Evolutionary conservation across 2,113 vertebrate species (phyloP).

Genomic region (Microcebus murinus): DNA sequence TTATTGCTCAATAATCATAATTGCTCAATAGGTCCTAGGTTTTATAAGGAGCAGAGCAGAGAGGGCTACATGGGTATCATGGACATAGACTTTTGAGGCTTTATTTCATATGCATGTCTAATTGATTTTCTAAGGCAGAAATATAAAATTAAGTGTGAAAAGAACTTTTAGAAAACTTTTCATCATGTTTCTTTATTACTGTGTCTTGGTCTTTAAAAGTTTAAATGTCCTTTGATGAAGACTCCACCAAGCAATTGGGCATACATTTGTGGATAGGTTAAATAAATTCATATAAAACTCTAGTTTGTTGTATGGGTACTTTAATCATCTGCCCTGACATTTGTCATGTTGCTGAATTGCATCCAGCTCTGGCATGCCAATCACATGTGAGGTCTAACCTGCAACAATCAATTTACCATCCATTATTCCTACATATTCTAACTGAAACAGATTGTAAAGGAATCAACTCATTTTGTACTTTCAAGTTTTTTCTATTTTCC

Average conservation of each 20-base stretch:
- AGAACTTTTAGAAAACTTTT: background rate
- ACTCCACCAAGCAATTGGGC: background rate
- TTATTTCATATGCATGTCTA: background rate
- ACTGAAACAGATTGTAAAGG: background rate
- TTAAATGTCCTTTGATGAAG: background rate
- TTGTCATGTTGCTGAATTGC: conserved; percentile 13
- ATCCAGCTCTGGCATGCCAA: background rate
- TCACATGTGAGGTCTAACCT: conserved; percentile 25
- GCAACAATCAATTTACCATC: background rate
- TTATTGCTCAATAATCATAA: background rate
- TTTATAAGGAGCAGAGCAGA: conserved; percentile 3
- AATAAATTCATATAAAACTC: background rate
- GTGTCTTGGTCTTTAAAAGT: conserved; percentile 4
- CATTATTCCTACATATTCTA: background rate
- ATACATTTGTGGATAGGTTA: background rate
- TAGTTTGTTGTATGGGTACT: background rate
- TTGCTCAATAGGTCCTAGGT: background rate
- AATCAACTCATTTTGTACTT: background rate
- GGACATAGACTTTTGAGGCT: background rate
- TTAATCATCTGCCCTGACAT: conserved; percentile 25
- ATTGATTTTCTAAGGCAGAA: conserved; percentile 27
- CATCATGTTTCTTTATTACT: background rate
- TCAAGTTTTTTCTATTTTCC: background rate
- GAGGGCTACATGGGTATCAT: background rate
- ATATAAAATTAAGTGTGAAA: background rate